Conservation (phyloP, 2,797 vertebrate genomes). For the Taeniopygia guttata region DNA sequence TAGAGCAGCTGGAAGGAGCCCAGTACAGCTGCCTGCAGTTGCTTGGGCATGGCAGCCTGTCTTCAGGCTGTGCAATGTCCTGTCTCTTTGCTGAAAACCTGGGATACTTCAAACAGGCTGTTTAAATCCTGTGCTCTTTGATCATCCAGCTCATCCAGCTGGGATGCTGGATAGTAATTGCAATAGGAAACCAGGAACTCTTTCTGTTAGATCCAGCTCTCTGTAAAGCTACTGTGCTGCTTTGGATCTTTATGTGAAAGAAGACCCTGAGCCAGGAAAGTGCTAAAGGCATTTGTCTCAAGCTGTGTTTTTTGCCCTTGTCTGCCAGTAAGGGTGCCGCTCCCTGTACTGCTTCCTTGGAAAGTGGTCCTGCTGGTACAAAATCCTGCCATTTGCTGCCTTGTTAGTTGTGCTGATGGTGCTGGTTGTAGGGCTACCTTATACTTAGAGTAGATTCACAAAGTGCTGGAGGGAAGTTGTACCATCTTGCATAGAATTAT, state of each 20-base stretch:
- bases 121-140: not conserved
- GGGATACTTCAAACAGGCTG: not conserved
- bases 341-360: not conserved
- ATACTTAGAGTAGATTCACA: not conserved
- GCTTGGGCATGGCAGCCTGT: not conserved
- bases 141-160: not conserved
- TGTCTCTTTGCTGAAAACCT: not conserved
- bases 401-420: rapidly evolving
- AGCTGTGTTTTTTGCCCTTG: not conserved
- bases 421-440: not conserved
- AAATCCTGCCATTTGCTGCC: not conserved
- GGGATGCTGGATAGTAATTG: not conserved
- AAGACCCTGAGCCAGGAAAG: not conserved
- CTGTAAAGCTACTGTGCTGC: not conserved
- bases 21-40: not conserved
- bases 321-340: rapidly evolving
- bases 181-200: not conserved
- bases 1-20: constrained; percentile 1
- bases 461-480: not conserved
- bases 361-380: not conserved
- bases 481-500: not conserved
- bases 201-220: not conserved
- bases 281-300: not conserved
- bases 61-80: not conserved
- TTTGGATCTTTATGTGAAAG: not conserved